These are phyloP conservation scores for Onychostruthus taczanowskii DNA, from an alignment of 2,113 vertebrate species.

Conservation along the genomic window DNA sequence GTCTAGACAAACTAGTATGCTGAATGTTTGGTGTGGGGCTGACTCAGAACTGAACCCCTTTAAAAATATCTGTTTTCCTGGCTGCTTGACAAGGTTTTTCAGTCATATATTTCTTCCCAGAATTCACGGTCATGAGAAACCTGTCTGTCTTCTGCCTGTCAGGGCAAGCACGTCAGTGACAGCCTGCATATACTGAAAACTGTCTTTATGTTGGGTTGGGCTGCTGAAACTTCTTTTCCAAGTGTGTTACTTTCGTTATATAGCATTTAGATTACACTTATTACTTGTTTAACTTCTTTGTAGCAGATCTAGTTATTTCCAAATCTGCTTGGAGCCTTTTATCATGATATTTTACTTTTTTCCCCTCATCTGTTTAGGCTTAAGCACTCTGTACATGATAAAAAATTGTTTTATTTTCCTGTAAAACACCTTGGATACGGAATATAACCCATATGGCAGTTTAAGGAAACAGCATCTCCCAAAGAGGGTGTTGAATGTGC, in stretches of 20 bases:
- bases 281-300: not conserved
- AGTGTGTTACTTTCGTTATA: conserved; percentile 8
- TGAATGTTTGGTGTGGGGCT: not conserved
- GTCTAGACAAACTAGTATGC: not conserved
- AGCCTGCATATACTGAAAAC: not conserved
- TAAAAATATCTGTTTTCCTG: not conserved
- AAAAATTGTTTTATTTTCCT: conserved; percentile 57
- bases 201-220: not conserved
- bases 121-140: not conserved
- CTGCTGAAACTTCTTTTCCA: not conserved
- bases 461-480: conserved; percentile 56
- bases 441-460: conserved; percentile 58
- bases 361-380: conserved; percentile 48
- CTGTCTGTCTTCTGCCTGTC: not conserved
- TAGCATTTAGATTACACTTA: not conserved
- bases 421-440: conserved; percentile 58
- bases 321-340: conserved; percentile 29
- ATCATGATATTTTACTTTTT: conserved; percentile 8
- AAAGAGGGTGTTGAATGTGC: conserved; percentile 64
- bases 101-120: not conserved
- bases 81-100: not conserved
- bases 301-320: conserved; percentile 1
- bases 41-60: not conserved
- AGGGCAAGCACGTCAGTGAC: not conserved
- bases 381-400: conserved; percentile 30